These are phyloP conservation scores for Euplexia lucipara DNA, from an alignment of 2,888 invertebrate species.

Conservation along the genomic window DNA sequence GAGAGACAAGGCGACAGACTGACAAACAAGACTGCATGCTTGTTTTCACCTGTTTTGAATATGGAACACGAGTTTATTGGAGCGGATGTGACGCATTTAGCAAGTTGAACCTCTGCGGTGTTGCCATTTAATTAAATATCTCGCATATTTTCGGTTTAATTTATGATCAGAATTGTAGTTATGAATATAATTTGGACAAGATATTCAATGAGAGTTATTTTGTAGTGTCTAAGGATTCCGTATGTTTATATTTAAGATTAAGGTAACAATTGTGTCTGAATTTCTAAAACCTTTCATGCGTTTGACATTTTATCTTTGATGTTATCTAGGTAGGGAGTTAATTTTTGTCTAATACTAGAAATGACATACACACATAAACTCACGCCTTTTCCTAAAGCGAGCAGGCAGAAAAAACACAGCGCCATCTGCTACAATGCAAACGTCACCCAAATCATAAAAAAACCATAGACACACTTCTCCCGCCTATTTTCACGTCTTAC, in stretches of 20 bases:
- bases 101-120: conserved; percentile 28
- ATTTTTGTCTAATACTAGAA: too few species aligned
- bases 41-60: conserved; percentile 53
- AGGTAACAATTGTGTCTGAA: not conserved
- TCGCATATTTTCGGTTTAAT: conserved; percentile 45
- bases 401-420: too few species aligned
- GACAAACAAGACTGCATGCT: conserved; percentile 51
- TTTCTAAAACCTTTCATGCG: too few species aligned
- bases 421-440: too few species aligned
- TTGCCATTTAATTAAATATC: conserved; percentile 42
- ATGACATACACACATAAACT: too few species aligned
- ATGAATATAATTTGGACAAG: conserved; percentile 38
- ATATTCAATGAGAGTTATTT: conserved; percentile 3
- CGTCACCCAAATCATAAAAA: not conserved
- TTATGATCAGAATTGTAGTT: conserved; percentile 31
- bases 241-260: not conserved
- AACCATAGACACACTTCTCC: not conserved
- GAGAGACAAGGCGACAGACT: conserved; percentile 44
- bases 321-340: too few species aligned
- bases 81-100: conserved; percentile 54
- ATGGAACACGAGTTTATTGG: conserved; percentile 49
- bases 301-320: too few species aligned
- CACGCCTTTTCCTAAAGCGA: too few species aligned
- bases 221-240: conserved; percentile 16
- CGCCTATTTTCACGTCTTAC: conserved; percentile 8